phyloP scores from a whole-genome alignment of 1,140 invertebrate genomes.

The Cotesia typhae region DNA sequence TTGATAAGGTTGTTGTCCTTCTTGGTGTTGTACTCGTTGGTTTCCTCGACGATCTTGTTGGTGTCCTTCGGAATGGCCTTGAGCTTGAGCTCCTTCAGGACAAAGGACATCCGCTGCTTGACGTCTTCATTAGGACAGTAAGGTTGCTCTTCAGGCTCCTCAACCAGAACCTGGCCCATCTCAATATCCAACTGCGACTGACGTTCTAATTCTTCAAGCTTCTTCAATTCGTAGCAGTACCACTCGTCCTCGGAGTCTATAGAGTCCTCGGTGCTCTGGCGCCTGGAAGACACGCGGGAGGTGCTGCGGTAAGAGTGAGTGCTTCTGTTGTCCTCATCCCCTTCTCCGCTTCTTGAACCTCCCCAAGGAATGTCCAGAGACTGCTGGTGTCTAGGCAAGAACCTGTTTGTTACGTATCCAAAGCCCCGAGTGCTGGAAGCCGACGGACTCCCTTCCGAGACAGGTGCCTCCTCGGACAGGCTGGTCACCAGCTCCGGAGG shows the following conservation, averaged over 20 bases:
- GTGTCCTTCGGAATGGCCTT: conserved; percentile 67
- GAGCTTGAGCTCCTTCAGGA: conserved; percentile 76
- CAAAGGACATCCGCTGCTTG: conserved; percentile 81
- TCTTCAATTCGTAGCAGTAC: conserved; percentile 88
- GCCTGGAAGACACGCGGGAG: conserved; percentile 83
- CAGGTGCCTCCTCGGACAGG: conserved; percentile 61
- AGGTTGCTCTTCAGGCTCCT: conserved; percentile 68
- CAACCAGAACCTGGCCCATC: conserved; percentile 69
- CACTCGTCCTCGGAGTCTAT: conserved; percentile 94
- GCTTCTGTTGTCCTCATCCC: conserved; percentile 85
- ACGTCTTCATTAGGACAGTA: conserved; percentile 75
- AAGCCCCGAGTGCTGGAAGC: conserved; percentile 67
- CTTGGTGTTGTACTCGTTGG: conserved; percentile 22
- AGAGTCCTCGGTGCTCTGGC: conserved; percentile 91
- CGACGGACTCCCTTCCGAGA: conserved; percentile 72
- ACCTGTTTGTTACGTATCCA: conserved; percentile 64
- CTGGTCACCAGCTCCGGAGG: conserved; percentile 60
- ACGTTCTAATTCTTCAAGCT: conserved; percentile 86
- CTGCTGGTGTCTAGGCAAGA: conserved; percentile 76
- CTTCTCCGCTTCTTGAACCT: conserved; percentile 69
- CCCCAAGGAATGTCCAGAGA: conserved; percentile 80
- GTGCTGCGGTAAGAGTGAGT: conserved; percentile 87
- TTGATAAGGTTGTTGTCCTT: conserved; percentile 37
- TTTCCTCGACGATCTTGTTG: conserved; percentile 13
- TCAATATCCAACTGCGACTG: conserved; percentile 75